A percentile compares a stretch with the other conserved stretches of the same genome.
phyloP scores from a whole-genome alignment of 2,888 invertebrate genomes.

The Elegia similella region DNA sequence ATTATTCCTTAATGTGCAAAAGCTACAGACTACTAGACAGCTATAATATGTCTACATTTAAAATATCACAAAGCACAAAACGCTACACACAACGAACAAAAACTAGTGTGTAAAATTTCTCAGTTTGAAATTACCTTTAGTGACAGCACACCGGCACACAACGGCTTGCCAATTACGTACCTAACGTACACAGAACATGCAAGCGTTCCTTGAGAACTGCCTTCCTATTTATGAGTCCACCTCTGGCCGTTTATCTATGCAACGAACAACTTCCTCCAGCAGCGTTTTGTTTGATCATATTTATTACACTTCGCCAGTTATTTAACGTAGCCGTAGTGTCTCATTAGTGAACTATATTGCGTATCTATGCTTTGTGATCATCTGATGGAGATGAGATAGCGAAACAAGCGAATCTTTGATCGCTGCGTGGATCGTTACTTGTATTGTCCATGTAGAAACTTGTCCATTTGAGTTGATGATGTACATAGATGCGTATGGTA shows the following conservation, averaged over 20 bases:
- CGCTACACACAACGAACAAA: background rate
- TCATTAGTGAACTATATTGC: constrained; percentile 61
- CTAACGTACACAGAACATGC: constrained; percentile 67
- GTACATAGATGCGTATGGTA: background rate
- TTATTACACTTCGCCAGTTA: constrained; percentile 63
- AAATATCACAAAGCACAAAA: background rate
- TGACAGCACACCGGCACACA: constrained; percentile 48
- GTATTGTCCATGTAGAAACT: background rate
- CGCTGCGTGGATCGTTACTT: background rate
- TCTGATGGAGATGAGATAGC: constrained; percentile 40
- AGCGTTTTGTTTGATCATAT: constrained; percentile 72
- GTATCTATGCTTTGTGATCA: constrained; percentile 44
- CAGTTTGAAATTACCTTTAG: constrained; percentile 36
- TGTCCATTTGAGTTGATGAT: background rate
- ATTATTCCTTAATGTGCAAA: no score
- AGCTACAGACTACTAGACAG: no score
- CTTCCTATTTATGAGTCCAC: constrained; percentile 60
- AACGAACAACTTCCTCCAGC: constrained; percentile 69
- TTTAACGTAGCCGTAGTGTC: constrained; percentile 53
- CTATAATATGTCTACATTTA: background rate
- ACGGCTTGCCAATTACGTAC: constrained; percentile 68
- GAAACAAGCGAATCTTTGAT: constrained; percentile 21
- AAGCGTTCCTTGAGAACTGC: constrained; percentile 56
- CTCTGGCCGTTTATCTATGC: constrained; percentile 63
- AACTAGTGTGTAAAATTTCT: constrained; percentile 31